Evolutionary conservation across 1,140 invertebrate genomes (phyloP), one percentile per base, ranked within the genome.

Genomic region (Drosophila pruinosa): DNA sequence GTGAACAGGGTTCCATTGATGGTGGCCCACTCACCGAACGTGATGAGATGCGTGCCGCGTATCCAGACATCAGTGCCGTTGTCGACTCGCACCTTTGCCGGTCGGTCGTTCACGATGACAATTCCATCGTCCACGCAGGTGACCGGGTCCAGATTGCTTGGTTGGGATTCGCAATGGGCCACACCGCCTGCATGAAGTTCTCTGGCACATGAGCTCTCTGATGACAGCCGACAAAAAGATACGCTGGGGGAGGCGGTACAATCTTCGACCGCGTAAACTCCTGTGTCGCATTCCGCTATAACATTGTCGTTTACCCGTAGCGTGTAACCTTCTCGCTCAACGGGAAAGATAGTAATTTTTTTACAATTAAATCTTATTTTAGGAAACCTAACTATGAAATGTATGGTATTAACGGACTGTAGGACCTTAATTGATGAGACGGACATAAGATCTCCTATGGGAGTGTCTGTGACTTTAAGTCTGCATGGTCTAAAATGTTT

Each of bases 371-470:
- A 2, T 31, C 38, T 62, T 6, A 62, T 12, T 19, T 45, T 62
- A 3, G 50, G 57, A 4, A 62, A 73, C n/a, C 31, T 68, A 8
- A 62, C 28, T 2, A 62, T 56, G 43, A 69, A 68, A 8, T 68
- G 4, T 4, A 68, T 1, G 2, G 21, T 1, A 1, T 68, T 63
- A 26, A 4, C 7, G 15, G 63, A 68, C 14, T 68, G 43, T 0
- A 68, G 21, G 4, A 62, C 45, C 8, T 68, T 73, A 6, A 68
- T 19, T 19, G 38, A 61, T 26, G 52, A 4, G 0, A 54, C 53
- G 26, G 57, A 50, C 41, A 73, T n/a, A 50, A 73, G 45, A 12
- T 74, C 65, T 7, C 38, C 21, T 47, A 70, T 63, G 14, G 53
- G 64, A 8, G 38, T 69, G 10, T 53, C 24, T 8, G 65, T 69